Percentiles rank a stretch among this genome's conserved stretches.
Evolutionary conservation across 2,113 vertebrate species (phyloP).

Genomic region (Xiphorhynchus elegans): DNA sequence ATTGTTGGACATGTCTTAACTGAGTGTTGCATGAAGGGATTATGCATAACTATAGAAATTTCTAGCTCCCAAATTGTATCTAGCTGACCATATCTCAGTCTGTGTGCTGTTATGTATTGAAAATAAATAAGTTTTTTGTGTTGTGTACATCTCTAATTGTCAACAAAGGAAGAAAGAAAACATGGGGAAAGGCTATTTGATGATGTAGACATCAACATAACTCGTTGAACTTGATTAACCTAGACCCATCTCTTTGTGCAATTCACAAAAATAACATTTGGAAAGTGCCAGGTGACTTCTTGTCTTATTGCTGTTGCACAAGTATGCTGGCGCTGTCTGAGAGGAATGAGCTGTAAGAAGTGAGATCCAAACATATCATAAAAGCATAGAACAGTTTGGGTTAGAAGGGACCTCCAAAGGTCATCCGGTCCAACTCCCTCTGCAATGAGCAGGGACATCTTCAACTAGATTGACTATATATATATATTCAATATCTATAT

Average conservation of each 20-base stretch:
- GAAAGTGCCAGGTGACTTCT: background rate
- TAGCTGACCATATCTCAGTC: background rate
- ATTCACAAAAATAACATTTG: background rate
- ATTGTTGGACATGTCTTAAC: background rate
- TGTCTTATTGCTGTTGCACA: background rate
- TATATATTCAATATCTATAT: rapidly evolving
- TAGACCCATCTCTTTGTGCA: background rate
- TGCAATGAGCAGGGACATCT: background rate
- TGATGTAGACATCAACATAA: background rate
- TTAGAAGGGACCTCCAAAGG: background rate
- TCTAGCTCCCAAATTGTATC: background rate
- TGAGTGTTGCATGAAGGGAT: background rate
- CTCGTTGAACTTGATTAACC: background rate
- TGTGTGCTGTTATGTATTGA: background rate
- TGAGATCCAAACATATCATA: background rate
- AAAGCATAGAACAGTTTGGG: background rate
- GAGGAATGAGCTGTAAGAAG: background rate
- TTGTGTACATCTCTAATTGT: background rate
- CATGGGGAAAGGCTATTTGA: background rate
- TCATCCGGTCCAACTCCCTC: background rate
- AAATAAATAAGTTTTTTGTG: background rate
- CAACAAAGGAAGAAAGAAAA: background rate
- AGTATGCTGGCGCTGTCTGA: background rate
- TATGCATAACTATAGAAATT: background rate
- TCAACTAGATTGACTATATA: background rate